A percentile compares a stretch with the other conserved stretches of the same genome.
Evolutionary conservation across 2,888 invertebrate species (phyloP).

Genomic region (Xylophagus ater): DNA sequence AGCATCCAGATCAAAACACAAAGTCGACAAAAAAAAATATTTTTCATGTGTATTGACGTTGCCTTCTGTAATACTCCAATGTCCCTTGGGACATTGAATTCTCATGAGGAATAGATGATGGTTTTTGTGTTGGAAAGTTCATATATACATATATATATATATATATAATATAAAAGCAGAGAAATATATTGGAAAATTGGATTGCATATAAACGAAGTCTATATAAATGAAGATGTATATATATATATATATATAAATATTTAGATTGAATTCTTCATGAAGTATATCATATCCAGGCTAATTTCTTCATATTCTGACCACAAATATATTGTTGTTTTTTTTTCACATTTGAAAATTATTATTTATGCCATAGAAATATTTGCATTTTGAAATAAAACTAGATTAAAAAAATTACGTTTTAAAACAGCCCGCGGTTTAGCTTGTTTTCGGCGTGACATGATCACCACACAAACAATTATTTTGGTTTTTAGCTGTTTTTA

Average conservation of each 20-base stretch:
- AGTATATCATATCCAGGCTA: no score
- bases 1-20: slow-evolving; percentile 2
- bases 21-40: slow-evolving; percentile 14
- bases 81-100: slow-evolving; percentile 36
- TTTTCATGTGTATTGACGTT: slow-evolving; percentile 17
- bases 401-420: slow-evolving; percentile 48
- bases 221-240: slow-evolving; percentile 1
- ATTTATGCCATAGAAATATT: slow-evolving; percentile 2
- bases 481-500: no score
- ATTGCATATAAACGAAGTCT: slow-evolving; percentile 9
- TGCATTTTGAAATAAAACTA: neutral
- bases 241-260: no score
- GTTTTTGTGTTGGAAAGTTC: neutral
- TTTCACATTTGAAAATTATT: no score
- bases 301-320: no score
- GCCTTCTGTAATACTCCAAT: slow-evolving; percentile 15
- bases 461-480: neutral
- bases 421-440: slow-evolving; percentile 55
- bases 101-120: slow-evolving; percentile 37
- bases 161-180: slow-evolving; percentile 1
- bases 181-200: slow-evolving; percentile 17
- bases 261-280: no score
- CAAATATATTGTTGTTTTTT: no score
- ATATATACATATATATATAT: slow-evolving; percentile 4
- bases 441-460: slow-evolving; percentile 58